Percentiles rank a stretch among this genome's conserved stretches.
Evolutionary conservation across 2,888 invertebrate species (phyloP).

Genomic region (Caenorhabditis zanzibari): DNA sequence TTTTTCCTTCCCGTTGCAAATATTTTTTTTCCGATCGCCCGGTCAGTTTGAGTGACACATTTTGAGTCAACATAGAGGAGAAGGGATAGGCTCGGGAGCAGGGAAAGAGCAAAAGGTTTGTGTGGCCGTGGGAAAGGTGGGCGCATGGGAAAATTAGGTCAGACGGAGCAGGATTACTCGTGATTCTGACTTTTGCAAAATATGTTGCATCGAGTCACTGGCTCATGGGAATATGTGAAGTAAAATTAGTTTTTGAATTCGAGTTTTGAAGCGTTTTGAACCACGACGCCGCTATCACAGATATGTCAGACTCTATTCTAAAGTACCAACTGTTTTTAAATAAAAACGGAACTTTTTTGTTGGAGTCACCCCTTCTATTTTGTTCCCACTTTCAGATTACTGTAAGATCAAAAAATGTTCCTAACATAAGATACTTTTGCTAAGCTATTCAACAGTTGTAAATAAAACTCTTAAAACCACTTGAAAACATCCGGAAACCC

Average conservation of each 20-base stretch:
- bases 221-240: constrained; percentile 6
- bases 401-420: background rate
- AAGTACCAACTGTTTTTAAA: no score
- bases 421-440: background rate
- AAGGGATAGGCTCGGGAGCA: background rate
- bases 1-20: constrained; percentile 11
- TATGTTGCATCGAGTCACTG: background rate
- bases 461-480: no score
- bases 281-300: no score
- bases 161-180: background rate
- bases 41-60: constrained; percentile 31
- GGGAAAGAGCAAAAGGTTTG: constrained; percentile 24
- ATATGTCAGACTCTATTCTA: no score
- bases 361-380: no score
- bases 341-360: no score
- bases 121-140: constrained; percentile 22
- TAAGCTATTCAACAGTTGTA: background rate
- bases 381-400: no score
- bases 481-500: no score
- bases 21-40: constrained; percentile 28
- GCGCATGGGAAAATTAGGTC: constrained; percentile 25
- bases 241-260: background rate
- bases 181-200: constrained; percentile 22
- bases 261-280: no score
- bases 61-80: constrained; percentile 40